A percentile compares a stretch with the other conserved stretches of the same genome.
These are phyloP conservation scores for Troides aeacus DNA, from an alignment of 2,888 invertebrate genomes.

Conservation along the genomic window DNA sequence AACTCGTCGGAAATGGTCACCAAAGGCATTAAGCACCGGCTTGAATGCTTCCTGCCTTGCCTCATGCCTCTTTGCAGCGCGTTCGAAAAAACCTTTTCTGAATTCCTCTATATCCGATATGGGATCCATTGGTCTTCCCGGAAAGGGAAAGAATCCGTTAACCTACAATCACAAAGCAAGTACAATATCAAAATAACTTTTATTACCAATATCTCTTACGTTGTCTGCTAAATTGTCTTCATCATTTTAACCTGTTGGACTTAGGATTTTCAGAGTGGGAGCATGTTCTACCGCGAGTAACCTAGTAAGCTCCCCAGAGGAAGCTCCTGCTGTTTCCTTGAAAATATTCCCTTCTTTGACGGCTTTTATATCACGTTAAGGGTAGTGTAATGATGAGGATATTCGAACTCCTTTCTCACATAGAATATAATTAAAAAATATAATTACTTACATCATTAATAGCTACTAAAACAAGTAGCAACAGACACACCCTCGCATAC, in stretches of 20 bases:
- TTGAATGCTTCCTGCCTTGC: conserved; percentile 59
- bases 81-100: conserved; percentile 6
- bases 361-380: background rate
- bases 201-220: too few species aligned
- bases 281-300: too few species aligned
- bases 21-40: conserved; percentile 53
- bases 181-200: too few species aligned
- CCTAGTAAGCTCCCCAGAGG: too few species aligned
- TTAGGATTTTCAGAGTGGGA: too few species aligned
- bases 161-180: background rate
- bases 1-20: conserved; percentile 57
- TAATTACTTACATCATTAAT: background rate
- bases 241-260: too few species aligned
- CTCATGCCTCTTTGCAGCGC: conserved; percentile 36
- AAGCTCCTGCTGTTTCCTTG: too few species aligned
- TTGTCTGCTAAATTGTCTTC: background rate
- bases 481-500: background rate
- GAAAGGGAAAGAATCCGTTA: background rate
- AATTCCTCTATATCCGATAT: background rate
- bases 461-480: conserved; percentile 3
- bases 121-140: background rate
- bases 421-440: background rate
- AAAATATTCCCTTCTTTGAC: background rate
- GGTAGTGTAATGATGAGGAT: background rate
- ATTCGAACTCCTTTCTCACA: background rate